These are phyloP conservation scores for Boloria euphrosyne DNA, from an alignment of 2,888 invertebrate species.

Conservation along the genomic window DNA sequence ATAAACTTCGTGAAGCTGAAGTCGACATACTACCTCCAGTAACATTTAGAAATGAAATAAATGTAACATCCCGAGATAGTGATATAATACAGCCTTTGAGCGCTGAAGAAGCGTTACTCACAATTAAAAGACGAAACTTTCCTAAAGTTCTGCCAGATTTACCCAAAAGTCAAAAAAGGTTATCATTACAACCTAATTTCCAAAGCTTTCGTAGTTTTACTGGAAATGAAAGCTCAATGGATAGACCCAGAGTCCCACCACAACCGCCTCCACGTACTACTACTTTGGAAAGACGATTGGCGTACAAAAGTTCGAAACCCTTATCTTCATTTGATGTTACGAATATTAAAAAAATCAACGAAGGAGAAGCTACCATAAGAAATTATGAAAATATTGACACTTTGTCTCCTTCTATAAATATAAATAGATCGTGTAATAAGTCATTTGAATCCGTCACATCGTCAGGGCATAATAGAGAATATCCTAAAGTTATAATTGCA, in stretches of 20 bases:
- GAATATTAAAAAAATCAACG: conserved; percentile 53
- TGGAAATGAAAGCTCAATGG: conserved; percentile 58
- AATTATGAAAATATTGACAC: conserved; percentile 71
- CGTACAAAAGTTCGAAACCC: conserved; percentile 68
- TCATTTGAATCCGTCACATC: conserved; percentile 52
- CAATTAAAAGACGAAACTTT: conserved; percentile 89
- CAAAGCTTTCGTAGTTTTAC: conserved; percentile 66
- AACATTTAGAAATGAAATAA: conserved; percentile 84
- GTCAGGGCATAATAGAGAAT: conserved; percentile 49
- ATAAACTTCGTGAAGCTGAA: conserved; percentile 54
- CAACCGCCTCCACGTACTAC: conserved; percentile 89
- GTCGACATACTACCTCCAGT: conserved; percentile 70
- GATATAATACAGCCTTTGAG: conserved; percentile 69
- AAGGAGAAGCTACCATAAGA: conserved; percentile 45
- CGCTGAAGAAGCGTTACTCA: conserved; percentile 87
- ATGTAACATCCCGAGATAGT: conserved; percentile 88
- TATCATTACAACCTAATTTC: conserved; percentile 84
- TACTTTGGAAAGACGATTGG: conserved; percentile 84
- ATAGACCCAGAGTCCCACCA: conserved; percentile 81
- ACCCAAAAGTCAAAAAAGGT: conserved; percentile 82
- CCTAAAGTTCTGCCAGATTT: conserved; percentile 94
- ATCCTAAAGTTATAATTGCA: conserved; percentile 79
- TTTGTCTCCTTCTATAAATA: conserved; percentile 50
- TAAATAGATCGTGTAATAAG: conserved; percentile 46
- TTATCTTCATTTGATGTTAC: conserved; percentile 66